phyloP scores from a whole-genome alignment of 2,113 vertebrate species.

The Odocoileus virginianus region DNA sequence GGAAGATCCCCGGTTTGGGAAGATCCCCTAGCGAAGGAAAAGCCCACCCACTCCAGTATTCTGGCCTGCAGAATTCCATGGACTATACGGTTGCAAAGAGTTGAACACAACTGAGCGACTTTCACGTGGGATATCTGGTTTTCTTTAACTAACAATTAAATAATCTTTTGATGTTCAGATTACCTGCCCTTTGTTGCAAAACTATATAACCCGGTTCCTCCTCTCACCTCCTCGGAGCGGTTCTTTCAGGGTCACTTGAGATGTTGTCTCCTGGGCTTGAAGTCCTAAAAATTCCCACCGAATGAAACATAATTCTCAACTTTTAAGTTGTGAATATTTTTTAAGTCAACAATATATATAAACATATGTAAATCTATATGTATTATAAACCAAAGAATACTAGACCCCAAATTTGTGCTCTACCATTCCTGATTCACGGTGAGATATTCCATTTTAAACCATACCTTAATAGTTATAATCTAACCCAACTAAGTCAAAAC shows the following conservation, averaged over 20 bases:
- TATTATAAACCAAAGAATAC: not conserved
- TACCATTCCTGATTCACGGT: not conserved
- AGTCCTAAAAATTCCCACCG: not conserved
- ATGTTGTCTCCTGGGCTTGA: not conserved
- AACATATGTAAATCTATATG: not conserved
- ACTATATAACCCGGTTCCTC: not conserved
- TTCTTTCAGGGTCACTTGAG: not conserved
- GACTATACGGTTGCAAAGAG: not conserved
- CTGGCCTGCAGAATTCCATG: not conserved
- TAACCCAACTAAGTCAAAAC: not conserved
- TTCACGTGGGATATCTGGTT: not conserved
- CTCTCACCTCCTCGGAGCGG: not conserved
- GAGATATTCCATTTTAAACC: not conserved
- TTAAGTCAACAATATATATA: not conserved
- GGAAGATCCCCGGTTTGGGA: not conserved
- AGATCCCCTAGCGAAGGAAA: not conserved
- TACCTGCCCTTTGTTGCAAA: not conserved
- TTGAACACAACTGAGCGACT: not conserved
- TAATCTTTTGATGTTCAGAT: not conserved
- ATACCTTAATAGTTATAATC: not conserved
- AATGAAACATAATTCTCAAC: not conserved
- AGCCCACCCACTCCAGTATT: not conserved
- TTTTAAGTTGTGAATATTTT: not conserved
- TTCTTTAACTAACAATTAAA: not conserved
- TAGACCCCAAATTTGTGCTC: not conserved